Base-by-base conservation (phyloP, 2,113 vertebrate genomes). In the Pseudopodoces humilis region DNA sequence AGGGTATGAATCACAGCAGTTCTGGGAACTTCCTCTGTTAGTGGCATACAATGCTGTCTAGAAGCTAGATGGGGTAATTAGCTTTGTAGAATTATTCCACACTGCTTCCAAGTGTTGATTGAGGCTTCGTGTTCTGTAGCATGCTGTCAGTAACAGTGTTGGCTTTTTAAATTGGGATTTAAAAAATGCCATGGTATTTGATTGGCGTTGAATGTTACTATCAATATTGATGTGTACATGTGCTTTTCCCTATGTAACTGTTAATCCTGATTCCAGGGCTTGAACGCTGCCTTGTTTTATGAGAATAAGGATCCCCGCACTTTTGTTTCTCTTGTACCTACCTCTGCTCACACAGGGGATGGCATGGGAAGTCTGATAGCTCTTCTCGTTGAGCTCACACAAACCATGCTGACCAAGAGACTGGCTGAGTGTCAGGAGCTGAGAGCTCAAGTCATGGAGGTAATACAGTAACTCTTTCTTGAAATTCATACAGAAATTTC, bases 361-460 rank as follows among this genome's bases (percentile, higher is more conserved):
- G 99, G 99, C 62, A 99, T 99, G 99, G 99, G 99, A 35, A 99
- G 99, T 96, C 98, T 99, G 79, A 99, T 99, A 88, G 98, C 97
- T 46, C 98, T 99, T 47, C 97, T 99, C 2, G 99, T 99, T 2
- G 99, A 99, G 78, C 98, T 99, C 46, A 99, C 99, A 1, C 99
- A 99, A 98, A 99, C 98, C 72, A 98, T 99, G 99, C 94, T 99
- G 94, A 99, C 98, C 39, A 99, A 98, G 84, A 98, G 99, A 21
- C 97, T 99, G 78, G 99, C 99, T 0, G 99, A 99, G 87, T 99
- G 99, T 86, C 98, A 99, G 64, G 99, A 99, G 96, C 98, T 99
- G 77, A 98, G 99, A 44, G 99, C 99, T 25, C 99, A 99, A 95
- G 99, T 99, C 96, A 99, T 99, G 99, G 99, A 99, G 99, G 99